Percentiles rank a stretch among this genome's conserved stretches.
Evolutionary conservation across 2,113 vertebrate species (phyloP).

Genomic region (Ursus arctos): DNA sequence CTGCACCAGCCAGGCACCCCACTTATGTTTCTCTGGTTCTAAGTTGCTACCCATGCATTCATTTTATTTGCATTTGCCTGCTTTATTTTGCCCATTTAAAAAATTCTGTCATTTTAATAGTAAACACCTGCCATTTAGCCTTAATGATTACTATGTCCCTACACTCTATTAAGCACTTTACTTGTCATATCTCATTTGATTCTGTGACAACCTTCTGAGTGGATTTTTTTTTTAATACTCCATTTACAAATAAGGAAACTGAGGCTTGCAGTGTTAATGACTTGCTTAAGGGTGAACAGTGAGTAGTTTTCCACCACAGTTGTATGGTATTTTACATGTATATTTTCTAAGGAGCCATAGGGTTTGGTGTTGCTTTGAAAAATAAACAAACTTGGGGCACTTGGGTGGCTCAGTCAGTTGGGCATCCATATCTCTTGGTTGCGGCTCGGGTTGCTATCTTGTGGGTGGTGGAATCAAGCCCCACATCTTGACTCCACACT

Average conservation of each 20-base stretch:
- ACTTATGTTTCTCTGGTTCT: neutral
- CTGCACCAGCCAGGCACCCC: neutral
- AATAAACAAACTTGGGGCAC: neutral
- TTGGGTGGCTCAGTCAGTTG: neutral
- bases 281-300: neutral
- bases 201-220: neutral
- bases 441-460: neutral
- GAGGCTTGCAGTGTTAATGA: neutral
- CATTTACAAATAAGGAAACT: neutral
- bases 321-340: neutral
- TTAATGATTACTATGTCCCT: neutral
- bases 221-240: neutral
- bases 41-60: neutral
- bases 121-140: neutral
- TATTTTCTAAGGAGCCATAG: neutral
- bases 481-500: neutral
- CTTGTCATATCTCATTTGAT: neutral
- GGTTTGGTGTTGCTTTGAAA: neutral
- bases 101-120: neutral
- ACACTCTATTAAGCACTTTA: neutral
- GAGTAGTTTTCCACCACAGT: neutral
- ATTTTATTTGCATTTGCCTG: slow-evolving; percentile 26
- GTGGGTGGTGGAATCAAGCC: neutral
- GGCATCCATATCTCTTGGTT: neutral
- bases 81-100: neutral